Conservation (phyloP, 1,140 invertebrate species). For the Chelonus insularis region DNA sequence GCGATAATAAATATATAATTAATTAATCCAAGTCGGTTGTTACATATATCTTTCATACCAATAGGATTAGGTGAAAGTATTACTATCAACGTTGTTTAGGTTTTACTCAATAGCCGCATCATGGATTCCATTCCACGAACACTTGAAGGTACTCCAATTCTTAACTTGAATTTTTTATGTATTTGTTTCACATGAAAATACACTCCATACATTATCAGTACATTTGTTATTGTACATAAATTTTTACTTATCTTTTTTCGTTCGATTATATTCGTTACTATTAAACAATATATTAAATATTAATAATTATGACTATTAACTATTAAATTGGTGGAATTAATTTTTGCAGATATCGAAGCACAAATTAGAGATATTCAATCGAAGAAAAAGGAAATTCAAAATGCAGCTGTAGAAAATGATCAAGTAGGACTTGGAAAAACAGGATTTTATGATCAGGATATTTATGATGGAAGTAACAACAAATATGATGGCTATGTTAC, state of each 20-base stretch:
- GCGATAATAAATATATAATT: no score
- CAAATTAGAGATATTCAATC: constrained; percentile 89
- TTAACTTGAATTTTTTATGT: neutral
- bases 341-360: constrained; percentile 84
- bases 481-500: constrained; percentile 94
- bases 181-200: no score
- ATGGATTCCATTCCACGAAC: constrained; percentile 79
- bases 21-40: no score
- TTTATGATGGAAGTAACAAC: constrained; percentile 82
- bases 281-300: no score
- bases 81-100: no score
- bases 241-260: neutral
- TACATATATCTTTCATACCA: no score
- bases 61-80: no score
- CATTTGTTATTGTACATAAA: neutral
- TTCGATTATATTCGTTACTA: no score
- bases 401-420: constrained; percentile 65
- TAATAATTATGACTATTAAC: no score
- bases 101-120: constrained; percentile 31
- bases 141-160: constrained; percentile 70
- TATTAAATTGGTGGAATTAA: no score
- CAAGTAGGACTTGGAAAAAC: constrained; percentile 87
- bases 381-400: constrained; percentile 78
- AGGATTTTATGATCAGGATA: constrained; percentile 90
- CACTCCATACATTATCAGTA: no score